phyloP scores from a whole-genome alignment of 2,113 vertebrate species.

The Oreochromis niloticus region DNA sequence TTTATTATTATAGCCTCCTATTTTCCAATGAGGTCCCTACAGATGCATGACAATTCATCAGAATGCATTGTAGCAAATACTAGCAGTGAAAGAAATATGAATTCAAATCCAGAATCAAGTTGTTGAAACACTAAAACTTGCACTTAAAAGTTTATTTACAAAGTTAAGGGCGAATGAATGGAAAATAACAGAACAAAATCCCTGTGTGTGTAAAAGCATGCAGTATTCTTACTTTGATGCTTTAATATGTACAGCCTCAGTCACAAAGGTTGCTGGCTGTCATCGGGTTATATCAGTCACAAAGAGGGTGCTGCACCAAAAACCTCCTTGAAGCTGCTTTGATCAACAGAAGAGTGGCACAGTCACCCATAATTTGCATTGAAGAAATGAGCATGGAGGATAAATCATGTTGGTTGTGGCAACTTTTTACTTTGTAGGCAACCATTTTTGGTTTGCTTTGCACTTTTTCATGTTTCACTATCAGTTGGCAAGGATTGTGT shows the following conservation, averaged over 20 bases:
- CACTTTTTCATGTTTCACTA: not conserved
- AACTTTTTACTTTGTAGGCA: not conserved
- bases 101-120: not conserved
- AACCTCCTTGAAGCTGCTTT: not conserved
- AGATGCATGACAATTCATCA: not conserved
- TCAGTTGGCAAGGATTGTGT: too few species aligned
- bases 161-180: not conserved
- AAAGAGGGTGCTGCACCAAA: not conserved
- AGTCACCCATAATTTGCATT: not conserved
- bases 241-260: not conserved
- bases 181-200: not conserved
- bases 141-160: not conserved
- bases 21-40: not conserved
- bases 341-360: not conserved
- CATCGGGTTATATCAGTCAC: not conserved
- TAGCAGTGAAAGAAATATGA: not conserved
- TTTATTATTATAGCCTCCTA: not conserved
- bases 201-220: not conserved
- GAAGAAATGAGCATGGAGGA: not conserved
- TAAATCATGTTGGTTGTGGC: not conserved
- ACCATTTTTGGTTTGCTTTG: not conserved
- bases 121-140: not conserved
- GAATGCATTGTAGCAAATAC: too few species aligned
- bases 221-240: not conserved
- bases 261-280: not conserved